Conservation (phyloP, 2,113 vertebrate species). For the Malurus melanocephalus region DNA sequence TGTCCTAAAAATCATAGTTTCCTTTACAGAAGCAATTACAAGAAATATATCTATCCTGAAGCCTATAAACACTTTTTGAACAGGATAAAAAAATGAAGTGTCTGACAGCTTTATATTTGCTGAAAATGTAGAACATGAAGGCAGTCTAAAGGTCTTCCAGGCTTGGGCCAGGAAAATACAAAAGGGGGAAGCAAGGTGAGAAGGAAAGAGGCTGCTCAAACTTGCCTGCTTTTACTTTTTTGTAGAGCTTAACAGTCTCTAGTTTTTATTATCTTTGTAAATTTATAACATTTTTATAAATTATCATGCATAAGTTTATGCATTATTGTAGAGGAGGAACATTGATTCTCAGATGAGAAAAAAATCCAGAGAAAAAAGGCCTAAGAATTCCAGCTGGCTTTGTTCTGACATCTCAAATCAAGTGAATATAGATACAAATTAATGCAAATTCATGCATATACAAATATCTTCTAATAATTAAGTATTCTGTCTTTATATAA, state of each 20-base stretch:
- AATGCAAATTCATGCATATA: background rate
- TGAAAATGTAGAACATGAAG: background rate
- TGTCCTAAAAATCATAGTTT: fast-evolving
- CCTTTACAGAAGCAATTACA: background rate
- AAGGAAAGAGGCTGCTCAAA: background rate
- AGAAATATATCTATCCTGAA: background rate
- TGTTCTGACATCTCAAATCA: background rate
- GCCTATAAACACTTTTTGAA: background rate
- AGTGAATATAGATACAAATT: background rate
- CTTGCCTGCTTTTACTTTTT: background rate
- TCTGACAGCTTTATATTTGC: background rate
- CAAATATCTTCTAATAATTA: background rate
- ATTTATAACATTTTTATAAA: background rate
- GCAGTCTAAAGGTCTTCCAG: background rate
- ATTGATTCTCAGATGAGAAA: background rate
- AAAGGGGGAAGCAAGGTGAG: background rate
- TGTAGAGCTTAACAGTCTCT: background rate
- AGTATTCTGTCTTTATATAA: background rate
- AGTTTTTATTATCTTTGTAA: background rate
- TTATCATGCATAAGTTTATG: background rate
- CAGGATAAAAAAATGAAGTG: background rate
- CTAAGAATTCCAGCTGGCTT: background rate
- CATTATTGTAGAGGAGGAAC: background rate
- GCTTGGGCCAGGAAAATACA: background rate
- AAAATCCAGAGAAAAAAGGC: background rate